Percentiles rank a stretch among this genome's conserved stretches.
Evolutionary conservation across 2,888 invertebrate genomes (phyloP).

Genomic region (Agriopis aurantiaria): DNA sequence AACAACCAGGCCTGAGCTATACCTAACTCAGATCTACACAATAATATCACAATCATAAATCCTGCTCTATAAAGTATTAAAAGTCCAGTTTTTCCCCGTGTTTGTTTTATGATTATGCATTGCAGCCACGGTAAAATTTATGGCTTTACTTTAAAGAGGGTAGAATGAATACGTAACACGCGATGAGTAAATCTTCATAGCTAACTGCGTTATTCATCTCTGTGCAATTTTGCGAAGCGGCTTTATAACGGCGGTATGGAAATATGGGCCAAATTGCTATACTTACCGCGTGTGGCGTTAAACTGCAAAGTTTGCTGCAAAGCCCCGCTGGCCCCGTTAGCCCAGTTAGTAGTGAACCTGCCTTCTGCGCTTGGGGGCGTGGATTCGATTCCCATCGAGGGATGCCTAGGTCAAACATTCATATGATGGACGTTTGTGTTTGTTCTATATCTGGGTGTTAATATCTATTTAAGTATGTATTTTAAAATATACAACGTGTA

Average conservation of each 20-base stretch:
- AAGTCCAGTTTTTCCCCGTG: constrained; percentile 34
- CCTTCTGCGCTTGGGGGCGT: too few species aligned
- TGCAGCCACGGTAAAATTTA: constrained; percentile 34
- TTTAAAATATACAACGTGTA: too few species aligned
- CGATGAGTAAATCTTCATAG: constrained; percentile 38
- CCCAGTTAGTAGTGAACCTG: too few species aligned
- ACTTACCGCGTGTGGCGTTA: background rate
- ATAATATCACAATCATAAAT: constrained; percentile 7
- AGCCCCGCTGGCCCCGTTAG: too few species aligned
- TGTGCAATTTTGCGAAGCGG: constrained; percentile 34
- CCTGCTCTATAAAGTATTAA: constrained; percentile 17
- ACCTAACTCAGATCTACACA: constrained; percentile 4
- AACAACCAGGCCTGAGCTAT: background rate
- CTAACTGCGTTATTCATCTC: constrained; percentile 42
- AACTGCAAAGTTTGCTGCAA: background rate
- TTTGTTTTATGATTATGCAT: constrained; percentile 43
- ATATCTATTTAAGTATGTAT: too few species aligned
- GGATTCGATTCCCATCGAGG: too few species aligned
- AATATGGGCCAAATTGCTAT: constrained; percentile 4
- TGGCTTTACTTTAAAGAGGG: constrained; percentile 41
- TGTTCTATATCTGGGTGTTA: too few species aligned
- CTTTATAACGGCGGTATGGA: constrained; percentile 20
- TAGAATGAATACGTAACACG: constrained; percentile 41
- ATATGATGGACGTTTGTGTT: too few species aligned
- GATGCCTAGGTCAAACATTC: too few species aligned